Conservation (phyloP, 2,888 invertebrate genomes). For the Epirrita christyi region DNA sequence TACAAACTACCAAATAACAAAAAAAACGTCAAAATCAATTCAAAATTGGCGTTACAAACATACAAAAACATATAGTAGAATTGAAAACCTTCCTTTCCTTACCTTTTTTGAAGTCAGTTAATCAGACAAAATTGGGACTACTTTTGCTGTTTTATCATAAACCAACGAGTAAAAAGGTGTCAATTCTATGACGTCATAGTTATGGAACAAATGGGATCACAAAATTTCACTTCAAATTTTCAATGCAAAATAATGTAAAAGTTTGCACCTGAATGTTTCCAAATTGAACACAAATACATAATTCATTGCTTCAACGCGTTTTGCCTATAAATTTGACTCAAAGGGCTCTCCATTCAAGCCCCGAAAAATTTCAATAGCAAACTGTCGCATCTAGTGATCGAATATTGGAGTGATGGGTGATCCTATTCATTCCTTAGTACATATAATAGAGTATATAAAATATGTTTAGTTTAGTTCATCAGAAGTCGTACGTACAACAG, state of each 20-base stretch:
- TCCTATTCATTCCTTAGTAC: conserved; percentile 4
- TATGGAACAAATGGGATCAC: too few relatives aligned
- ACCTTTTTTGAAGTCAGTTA: too few relatives aligned
- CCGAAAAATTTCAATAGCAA: conserved; percentile 4
- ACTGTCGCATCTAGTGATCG: conserved; percentile 6
- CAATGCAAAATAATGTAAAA: neutral
- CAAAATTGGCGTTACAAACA: too few relatives aligned
- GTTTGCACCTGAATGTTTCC: neutral
- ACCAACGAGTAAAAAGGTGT: too few relatives aligned
- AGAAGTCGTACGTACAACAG: conserved; percentile 47
- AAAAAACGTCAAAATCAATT: too few relatives aligned
- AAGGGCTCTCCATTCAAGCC: neutral
- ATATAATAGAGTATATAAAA: conserved; percentile 9
- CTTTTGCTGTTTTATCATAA: too few relatives aligned
- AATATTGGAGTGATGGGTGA: conserved; percentile 8
- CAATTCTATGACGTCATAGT: too few relatives aligned
- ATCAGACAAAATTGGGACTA: too few relatives aligned
- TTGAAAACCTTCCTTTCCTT: too few relatives aligned
- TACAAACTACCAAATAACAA: too few relatives aligned
- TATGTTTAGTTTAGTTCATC: conserved; percentile 39
- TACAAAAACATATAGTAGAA: too few relatives aligned
- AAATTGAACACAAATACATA: neutral
- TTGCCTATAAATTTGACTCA: conserved; percentile 4
- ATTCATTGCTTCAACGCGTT: conserved; percentile 6
- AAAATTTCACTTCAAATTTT: too few relatives aligned